Conservation (phyloP, 1,140 invertebrate species). For the Holotrichia oblita region DNA sequence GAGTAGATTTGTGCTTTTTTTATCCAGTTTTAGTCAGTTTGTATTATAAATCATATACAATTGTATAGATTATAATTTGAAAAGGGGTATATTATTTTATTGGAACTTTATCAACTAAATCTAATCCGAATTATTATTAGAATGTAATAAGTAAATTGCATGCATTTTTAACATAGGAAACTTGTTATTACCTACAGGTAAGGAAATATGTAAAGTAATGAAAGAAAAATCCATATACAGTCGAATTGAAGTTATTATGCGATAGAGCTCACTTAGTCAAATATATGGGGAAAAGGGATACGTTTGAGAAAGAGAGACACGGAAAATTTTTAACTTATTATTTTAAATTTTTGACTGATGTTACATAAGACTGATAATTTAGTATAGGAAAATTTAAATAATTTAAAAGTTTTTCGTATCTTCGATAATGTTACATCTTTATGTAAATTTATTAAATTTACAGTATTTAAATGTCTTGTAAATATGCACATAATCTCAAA, state of each 20-base stretch:
- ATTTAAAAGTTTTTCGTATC: constrained; percentile 15
- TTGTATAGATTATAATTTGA: constrained; percentile 27
- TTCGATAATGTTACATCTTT: not conserved
- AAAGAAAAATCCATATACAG: not conserved
- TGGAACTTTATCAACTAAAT: constrained; percentile 12
- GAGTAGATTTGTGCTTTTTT: constrained; percentile 26
- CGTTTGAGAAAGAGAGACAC: not conserved
- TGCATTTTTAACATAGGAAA: not conserved
- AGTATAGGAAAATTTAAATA: no score
- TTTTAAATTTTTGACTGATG: not conserved
- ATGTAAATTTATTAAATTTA: constrained; percentile 23
- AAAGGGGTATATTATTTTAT: not conserved
- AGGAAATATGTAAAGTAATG: not conserved
- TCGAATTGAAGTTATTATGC: not conserved
- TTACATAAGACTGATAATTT: no score
- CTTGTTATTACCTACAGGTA: constrained; percentile 15
- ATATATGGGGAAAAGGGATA: not conserved
- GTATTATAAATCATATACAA: not conserved
- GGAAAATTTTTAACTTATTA: not conserved
- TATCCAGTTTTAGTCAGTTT: not conserved
- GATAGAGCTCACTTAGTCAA: not conserved
- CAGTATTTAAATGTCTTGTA: not conserved
- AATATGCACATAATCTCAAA: constrained; percentile 3
- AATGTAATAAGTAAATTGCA: not conserved
- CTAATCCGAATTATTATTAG: not conserved